A percentile compares a stretch with the other conserved stretches of the same genome.
These are phyloP conservation scores for Diadegma fenestrale DNA, from an alignment of 2,888 invertebrate genomes.

Conservation along the genomic window DNA sequence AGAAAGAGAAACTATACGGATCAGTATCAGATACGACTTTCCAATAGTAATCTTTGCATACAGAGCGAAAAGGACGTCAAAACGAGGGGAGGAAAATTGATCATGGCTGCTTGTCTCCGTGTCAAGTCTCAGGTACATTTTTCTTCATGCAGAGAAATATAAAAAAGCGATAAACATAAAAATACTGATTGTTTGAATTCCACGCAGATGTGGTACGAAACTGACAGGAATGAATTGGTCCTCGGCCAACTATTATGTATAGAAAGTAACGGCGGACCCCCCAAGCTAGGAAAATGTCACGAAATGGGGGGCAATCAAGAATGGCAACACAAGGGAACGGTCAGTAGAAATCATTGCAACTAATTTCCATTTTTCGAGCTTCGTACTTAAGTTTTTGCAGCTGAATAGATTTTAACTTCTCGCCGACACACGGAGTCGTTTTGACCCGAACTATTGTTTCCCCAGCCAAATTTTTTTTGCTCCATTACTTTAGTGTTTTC, in stretches of 20 bases:
- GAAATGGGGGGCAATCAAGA: constrained; percentile 96
- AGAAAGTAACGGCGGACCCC: constrained; percentile 89
- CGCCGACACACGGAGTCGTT: too few relatives aligned
- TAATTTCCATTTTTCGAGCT: not conserved
- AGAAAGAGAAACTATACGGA: constrained; percentile 91
- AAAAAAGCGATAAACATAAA: constrained; percentile 20
- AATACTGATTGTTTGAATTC: constrained; percentile 15
- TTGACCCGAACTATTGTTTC: too few relatives aligned
- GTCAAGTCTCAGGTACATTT: constrained; percentile 90
- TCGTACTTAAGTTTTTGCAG: not conserved
- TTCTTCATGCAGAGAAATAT: not conserved
- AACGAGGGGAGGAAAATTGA: constrained; percentile 89
- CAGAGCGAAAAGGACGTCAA: constrained; percentile 92
- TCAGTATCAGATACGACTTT: constrained; percentile 90
- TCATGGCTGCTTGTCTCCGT: constrained; percentile 90
- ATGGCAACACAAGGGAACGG: constrained; percentile 93
- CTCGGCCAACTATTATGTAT: constrained; percentile 94
- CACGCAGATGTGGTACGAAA: constrained; percentile 92
- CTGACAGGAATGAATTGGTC: constrained; percentile 92
- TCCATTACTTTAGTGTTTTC: too few relatives aligned
- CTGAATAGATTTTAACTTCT: not conserved
- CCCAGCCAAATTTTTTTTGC: too few relatives aligned
- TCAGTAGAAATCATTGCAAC: constrained; percentile 81
- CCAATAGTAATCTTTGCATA: constrained; percentile 91
- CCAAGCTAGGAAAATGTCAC: constrained; percentile 95